Base-by-base conservation (phyloP, 2,888 invertebrate genomes). In the Melolontha melolontha region DNA sequence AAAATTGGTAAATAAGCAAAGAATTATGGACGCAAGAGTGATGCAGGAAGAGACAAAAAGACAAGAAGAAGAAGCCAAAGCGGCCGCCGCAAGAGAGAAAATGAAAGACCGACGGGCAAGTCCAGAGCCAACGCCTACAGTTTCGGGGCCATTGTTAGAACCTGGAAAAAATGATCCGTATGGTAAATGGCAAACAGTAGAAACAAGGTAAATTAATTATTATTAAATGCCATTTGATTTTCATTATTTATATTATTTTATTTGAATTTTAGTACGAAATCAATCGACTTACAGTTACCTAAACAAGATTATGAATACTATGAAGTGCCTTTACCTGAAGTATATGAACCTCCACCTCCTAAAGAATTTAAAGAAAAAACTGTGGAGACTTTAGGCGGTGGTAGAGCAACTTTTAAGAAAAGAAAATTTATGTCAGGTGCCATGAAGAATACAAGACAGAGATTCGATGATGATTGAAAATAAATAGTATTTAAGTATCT, bases 131-230 rank as follows among this genome's bases (percentile, higher is more conserved):
- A 78, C 80, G 65, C 75, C 80, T 47, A 81, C 83, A 5, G 83
- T 82, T 50, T 79, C 82, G 72, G 84, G 83, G 64, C 85, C 86
- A 55, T 83, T 87, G 72, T 88, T 90, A 47, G 89, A 91, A 1
- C 87, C 89, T 0, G 86, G 87, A 27, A 87, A 86, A 68, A 86
- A 85, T 0, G 88, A 89, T 71, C 91, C 92, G 0, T 93, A 92
- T 77, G 94, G 94, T 5, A 84, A 87, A n/a, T 94, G 94, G 94
- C 87, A 88, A 75, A 86, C 89, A 5, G 88, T 94, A 6, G 85
- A 87, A 69, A 84, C 85, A 72, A 85, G 85, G 91, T 91, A 85
- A 80, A 84, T 82, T 27, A 27, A 12, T 44, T 17, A 8, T 64
- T 16, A 14, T 11, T 51, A 14, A 34, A n/a, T 5, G 0, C 6